Conservation (phyloP, 2,113 vertebrate genomes). For the Lepus americanus region DNA sequence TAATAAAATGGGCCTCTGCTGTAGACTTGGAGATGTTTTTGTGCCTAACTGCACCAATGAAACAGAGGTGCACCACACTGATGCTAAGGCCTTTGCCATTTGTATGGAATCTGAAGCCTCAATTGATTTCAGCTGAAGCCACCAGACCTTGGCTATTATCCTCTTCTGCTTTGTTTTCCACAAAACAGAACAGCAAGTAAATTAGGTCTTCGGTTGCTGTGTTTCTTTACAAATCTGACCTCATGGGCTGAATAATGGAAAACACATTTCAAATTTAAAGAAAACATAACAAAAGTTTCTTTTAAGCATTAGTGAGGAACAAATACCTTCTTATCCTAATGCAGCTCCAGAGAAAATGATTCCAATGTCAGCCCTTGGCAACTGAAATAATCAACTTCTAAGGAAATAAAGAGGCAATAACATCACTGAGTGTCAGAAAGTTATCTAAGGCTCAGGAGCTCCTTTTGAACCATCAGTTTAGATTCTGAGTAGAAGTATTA, state of each 20-base stretch:
- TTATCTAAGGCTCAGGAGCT: background rate
- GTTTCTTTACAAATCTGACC: conserved; percentile 75
- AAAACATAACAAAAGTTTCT: conserved; percentile 72
- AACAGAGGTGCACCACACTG: background rate
- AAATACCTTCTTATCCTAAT: conserved; percentile 62
- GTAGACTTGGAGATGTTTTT: background rate
- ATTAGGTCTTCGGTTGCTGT: conserved; percentile 67
- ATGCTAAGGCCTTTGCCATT: conserved; percentile 50
- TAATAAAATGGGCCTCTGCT: background rate
- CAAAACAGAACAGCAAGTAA: conserved; percentile 69
- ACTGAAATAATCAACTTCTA: conserved; percentile 70
- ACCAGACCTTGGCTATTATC: conserved; percentile 73
- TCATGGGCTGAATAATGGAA: conserved; percentile 73
- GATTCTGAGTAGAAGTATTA: conserved; percentile 41
- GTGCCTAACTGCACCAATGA: background rate
- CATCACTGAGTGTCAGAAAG: conserved; percentile 43
- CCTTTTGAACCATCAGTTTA: conserved; percentile 47
- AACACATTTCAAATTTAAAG: conserved; percentile 75
- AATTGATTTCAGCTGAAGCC: conserved; percentile 52
- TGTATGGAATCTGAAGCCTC: background rate
- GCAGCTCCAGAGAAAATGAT: conserved; percentile 59
- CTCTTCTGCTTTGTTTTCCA: conserved; percentile 71
- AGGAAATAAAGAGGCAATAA: conserved; percentile 47
- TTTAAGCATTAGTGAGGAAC: conserved; percentile 60
- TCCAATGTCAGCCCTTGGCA: background rate